Conservation (phyloP, 2,888 invertebrate species). For the Ommatoiulus sabulosus region DNA sequence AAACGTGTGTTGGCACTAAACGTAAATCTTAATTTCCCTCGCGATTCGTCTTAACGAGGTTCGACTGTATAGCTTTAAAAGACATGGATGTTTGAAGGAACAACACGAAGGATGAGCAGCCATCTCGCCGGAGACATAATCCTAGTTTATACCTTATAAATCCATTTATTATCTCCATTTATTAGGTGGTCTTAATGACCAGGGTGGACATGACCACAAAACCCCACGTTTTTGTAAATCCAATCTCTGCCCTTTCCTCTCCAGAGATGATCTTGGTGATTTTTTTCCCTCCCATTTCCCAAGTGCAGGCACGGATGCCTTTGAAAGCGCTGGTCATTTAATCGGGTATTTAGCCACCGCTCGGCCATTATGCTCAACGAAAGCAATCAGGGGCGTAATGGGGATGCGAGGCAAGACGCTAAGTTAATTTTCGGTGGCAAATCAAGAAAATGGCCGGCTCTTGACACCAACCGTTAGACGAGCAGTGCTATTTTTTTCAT, state of each 20-base stretch:
- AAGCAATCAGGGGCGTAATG: conserved; percentile 21
- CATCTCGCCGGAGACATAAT: not conserved
- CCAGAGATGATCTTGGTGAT: not conserved
- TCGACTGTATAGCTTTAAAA: no score
- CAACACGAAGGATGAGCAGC: not conserved
- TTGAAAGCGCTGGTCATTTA: not conserved
- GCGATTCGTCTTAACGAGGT: no score
- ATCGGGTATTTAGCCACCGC: not conserved
- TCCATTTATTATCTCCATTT: not conserved
- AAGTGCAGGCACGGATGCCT: not conserved
- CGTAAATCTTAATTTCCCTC: no score
- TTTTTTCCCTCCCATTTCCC: not conserved
- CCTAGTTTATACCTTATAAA: not conserved
- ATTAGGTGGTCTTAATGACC: not conserved
- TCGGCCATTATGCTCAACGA: not conserved
- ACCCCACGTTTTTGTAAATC: not conserved
- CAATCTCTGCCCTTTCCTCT: not conserved
- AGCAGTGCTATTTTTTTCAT: not conserved
- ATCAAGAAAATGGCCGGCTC: not conserved
- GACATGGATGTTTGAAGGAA: no score
- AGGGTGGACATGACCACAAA: not conserved
- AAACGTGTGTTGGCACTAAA: no score
- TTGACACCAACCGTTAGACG: not conserved
- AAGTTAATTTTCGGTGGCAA: conserved; percentile 37
- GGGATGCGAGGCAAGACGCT: not conserved